Evolutionary conservation across 1,140 invertebrate species (phyloP).

Genomic region (Telenomus remus): DNA sequence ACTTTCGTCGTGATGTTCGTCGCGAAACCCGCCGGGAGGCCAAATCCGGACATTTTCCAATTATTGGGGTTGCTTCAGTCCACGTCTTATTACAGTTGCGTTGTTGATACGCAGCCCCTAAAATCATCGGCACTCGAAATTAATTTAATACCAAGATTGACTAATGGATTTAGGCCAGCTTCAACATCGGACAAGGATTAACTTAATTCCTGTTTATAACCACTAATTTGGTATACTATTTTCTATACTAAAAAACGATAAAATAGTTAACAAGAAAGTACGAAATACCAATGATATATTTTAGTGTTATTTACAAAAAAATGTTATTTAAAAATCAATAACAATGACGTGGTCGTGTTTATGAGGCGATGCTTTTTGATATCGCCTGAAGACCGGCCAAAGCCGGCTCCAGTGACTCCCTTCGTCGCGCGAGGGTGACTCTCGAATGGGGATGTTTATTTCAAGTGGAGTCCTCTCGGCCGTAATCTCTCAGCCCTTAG

Average conservation of each 20-base stretch:
- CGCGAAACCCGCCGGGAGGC: slow-evolving; percentile 69
- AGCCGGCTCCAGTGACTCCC: slow-evolving; percentile 44
- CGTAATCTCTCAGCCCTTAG: slow-evolving; percentile 68
- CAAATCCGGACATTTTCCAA: slow-evolving; percentile 75
- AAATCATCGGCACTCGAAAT: slow-evolving; percentile 34
- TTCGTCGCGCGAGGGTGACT: slow-evolving; percentile 50
- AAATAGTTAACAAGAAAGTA: too few species aligned
- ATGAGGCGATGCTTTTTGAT: slow-evolving; percentile 33
- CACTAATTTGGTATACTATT: not conserved
- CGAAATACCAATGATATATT: too few species aligned
- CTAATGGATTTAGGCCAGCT: slow-evolving; percentile 11
- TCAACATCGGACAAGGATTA: not conserved
- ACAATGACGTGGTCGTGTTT: slow-evolving; percentile 15
- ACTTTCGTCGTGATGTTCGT: slow-evolving; percentile 70
- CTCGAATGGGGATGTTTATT: slow-evolving; percentile 71
- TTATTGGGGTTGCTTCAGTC: slow-evolving; percentile 73
- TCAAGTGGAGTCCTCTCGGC: slow-evolving; percentile 70
- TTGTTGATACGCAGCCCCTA: slow-evolving; percentile 71
- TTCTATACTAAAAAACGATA: not conserved
- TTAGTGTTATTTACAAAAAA: not conserved
- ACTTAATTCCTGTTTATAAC: not conserved
- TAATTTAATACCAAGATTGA: slow-evolving; percentile 13
- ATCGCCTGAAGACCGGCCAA: slow-evolving; percentile 33
- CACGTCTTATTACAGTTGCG: slow-evolving; percentile 58
- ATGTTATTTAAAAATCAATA: slow-evolving; percentile 20